Base-by-base conservation (phyloP, 2,888 invertebrate species). In the Seira musarum region DNA sequence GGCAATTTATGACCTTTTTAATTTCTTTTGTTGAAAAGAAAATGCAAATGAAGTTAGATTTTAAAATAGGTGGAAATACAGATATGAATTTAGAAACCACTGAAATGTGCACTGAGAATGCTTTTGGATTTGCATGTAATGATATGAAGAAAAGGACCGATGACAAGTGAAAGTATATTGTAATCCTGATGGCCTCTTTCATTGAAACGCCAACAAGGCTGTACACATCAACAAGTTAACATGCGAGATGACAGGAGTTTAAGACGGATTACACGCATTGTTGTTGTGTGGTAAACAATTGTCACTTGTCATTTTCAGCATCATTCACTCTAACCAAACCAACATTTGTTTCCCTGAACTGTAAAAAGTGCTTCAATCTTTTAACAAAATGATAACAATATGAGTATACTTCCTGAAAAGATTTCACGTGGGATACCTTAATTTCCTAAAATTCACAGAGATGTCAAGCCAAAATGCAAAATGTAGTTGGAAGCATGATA, bases 271-370 rank as follows among this genome's bases (percentile, higher is more conserved):
- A 71, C 30, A 64, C 49, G 49, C 49, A 49, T 49, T 49, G 49
- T 66, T 71, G 77, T 71, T 66, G 24, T 71, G 66, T 67, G 65
- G 64, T 70, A 77, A 77, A 65, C 76, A 66, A 71, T 77, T 71
- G 71, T 71, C 77, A 66, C 69, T 71, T 77, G 71, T 71, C 70
- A 70, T 70, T 70, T 53, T 49, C 70, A 64, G 57, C 69, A 67
- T 60, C n/a, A 46, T 30, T 8, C 30, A 5, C 30, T 30, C 30
- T 30, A 30, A 30, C 8, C 30, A 5, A 30, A 8, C 30, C 30
- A 30, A 30, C 30, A 30, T n/a, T n/a, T 30, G 30, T 30, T 30
- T 30, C 30, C 30, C 30, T 8, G 8, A 30, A 30, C 2, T 30
- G 30, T 8, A 49, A 49, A n/a, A n/a, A 49, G 49, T 15, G 15